Conservation (phyloP, 2,113 vertebrate species). For the Neolamprologus brichardi region DNA sequence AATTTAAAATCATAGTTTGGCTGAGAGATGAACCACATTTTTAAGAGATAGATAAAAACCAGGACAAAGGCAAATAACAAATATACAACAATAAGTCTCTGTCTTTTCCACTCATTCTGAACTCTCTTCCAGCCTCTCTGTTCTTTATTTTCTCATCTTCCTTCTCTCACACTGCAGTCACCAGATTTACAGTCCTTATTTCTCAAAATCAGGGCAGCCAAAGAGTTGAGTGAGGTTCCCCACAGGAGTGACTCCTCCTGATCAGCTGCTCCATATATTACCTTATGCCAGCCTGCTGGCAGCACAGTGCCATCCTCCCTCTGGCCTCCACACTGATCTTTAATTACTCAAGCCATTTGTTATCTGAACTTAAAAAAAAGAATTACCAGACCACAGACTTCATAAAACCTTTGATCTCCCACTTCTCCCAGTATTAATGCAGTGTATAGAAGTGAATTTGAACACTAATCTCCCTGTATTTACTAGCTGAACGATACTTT, state of each 20-base stretch:
- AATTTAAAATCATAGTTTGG: not conserved
- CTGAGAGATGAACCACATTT: not conserved
- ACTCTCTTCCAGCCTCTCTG: not conserved
- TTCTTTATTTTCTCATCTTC: not conserved
- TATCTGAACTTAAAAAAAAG: not conserved
- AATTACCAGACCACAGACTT: not conserved
- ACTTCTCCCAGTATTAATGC: not conserved
- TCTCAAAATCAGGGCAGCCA: not conserved
- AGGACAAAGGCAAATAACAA: not conserved
- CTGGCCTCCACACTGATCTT: not conserved
- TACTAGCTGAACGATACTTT: not conserved
- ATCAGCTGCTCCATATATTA: slow-evolving; percentile 4
- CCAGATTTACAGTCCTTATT: slow-evolving; percentile 12
- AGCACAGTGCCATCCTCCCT: not conserved
- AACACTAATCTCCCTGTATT: not conserved
- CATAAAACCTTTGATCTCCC: not conserved
- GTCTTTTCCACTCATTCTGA: not conserved
- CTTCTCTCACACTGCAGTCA: not conserved
- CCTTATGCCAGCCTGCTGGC: not conserved
- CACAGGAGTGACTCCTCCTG: slow-evolving; percentile 1
- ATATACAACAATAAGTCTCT: not conserved
- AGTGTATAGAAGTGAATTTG: not conserved
- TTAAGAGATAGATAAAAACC: not conserved
- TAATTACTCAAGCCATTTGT: slow-evolving; percentile 15
- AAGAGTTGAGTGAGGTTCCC: not conserved